Percentiles rank a stretch among this genome's conserved stretches.
These are phyloP conservation scores for Smutsia gigantea DNA, from an alignment of 2,797 vertebrate genomes.

Conservation along the genomic window DNA sequence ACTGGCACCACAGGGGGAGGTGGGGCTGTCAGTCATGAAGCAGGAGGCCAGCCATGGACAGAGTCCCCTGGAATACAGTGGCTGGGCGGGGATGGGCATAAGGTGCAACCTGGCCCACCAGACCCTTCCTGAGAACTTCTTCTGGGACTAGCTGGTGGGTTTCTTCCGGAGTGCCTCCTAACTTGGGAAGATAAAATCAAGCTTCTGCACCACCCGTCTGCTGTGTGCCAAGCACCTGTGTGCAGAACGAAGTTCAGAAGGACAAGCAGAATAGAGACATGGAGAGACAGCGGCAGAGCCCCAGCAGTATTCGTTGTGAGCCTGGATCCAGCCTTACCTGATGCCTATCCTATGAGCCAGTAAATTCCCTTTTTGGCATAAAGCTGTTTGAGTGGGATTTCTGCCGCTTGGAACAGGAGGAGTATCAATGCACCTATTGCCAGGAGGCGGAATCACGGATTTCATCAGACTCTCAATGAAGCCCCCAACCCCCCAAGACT, in stretches of 20 bases:
- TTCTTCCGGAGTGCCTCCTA: background rate
- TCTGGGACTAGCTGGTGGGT: background rate
- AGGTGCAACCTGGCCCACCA: rapidly evolving
- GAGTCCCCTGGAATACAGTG: background rate
- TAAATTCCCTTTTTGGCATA: background rate
- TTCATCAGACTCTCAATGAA: background rate
- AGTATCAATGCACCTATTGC: background rate
- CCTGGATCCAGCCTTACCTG: background rate
- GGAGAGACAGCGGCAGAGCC: background rate
- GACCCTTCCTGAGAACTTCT: background rate
- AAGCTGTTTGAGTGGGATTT: background rate
- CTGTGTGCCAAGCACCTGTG: rapidly evolving
- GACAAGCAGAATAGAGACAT: background rate
- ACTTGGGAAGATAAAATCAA: background rate
- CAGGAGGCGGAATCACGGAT: background rate
- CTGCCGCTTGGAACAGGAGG: background rate
- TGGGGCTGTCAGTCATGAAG: rapidly evolving
- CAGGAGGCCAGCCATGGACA: background rate
- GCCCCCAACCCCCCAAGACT: background rate
- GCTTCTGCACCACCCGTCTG: background rate
- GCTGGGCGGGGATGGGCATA: background rate
- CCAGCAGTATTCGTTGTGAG: background rate
- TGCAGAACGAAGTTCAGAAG: background rate
- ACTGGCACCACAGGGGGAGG: background rate
- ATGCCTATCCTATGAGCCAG: rapidly evolving